These are phyloP conservation scores for Sinocyclocheilus maitianheensis DNA, from an alignment of 2,113 vertebrate genomes.

Conservation along the genomic window DNA sequence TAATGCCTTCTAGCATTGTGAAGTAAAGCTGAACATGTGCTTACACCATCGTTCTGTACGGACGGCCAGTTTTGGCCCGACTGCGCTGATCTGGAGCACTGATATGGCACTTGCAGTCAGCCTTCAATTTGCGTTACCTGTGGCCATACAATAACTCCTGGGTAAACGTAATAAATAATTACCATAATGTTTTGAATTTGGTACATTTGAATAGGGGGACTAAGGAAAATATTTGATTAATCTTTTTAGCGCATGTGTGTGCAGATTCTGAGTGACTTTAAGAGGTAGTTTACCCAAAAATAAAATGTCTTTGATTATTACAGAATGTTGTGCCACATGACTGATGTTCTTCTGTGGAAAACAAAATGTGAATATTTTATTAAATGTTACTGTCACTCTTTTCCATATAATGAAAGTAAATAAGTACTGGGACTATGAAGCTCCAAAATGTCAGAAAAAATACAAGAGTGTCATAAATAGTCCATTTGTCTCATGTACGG, in stretches of 20 bases:
- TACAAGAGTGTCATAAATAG: not conserved
- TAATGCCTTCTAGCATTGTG: constrained; percentile 57
- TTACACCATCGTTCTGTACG: constrained; percentile 34
- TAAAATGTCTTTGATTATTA: not conserved
- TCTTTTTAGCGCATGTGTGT: constrained; percentile 74
- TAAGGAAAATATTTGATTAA: constrained; percentile 75
- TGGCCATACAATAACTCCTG: constrained; percentile 70
- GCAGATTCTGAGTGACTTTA: constrained; percentile 73
- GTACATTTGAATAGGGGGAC: constrained; percentile 65
- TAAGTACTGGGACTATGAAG: not conserved
- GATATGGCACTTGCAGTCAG: constrained; percentile 66
- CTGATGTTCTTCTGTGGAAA: not conserved
- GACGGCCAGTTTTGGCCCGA: constrained; percentile 18
- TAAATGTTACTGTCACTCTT: not conserved
- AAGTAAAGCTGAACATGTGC: constrained; percentile 58
- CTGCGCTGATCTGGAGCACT: constrained; percentile 54
- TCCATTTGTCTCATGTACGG: not conserved
- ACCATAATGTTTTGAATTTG: constrained; percentile 73
- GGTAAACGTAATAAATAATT: constrained; percentile 74
- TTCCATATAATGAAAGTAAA: not conserved
- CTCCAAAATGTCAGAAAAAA: not conserved
- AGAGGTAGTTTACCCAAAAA: no score
- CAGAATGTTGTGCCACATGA: not conserved
- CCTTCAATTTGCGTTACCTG: constrained; percentile 70
- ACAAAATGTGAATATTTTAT: no score